Conservation (phyloP, 2,888 invertebrate species). For the Ennomos fuscantarius region DNA sequence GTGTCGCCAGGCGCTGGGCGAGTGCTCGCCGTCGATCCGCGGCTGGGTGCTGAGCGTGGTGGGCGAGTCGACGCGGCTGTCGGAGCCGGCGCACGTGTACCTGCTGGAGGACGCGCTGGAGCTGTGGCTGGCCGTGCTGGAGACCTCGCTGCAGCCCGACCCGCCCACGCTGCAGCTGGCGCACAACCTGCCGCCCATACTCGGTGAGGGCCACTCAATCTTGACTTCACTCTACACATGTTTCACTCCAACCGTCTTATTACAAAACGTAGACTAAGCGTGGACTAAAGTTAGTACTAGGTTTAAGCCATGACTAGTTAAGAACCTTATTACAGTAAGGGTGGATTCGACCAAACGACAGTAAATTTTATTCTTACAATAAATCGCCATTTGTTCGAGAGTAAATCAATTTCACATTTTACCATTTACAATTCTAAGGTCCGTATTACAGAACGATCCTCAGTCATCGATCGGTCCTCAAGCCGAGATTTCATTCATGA, state of each 20-base stretch:
- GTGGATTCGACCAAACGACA: too few species aligned
- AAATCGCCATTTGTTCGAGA: too few species aligned
- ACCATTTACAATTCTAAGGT: too few species aligned
- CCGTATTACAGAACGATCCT: too few species aligned
- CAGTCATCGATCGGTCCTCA: too few species aligned
- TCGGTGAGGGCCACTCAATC: conserved; percentile 81
- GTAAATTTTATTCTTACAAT: too few species aligned
- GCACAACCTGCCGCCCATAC: conserved; percentile 89
- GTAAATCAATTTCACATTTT: too few species aligned
- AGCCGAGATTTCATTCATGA: too few species aligned
- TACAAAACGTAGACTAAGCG: too few species aligned
- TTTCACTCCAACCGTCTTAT: conserved; percentile 3
- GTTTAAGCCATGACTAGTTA: too few species aligned
- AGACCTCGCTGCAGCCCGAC: conserved; percentile 87
- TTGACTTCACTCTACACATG: background rate
- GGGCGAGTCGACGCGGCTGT: conserved; percentile 88
- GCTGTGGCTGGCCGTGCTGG: conserved; percentile 94
- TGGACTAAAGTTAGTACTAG: too few species aligned
- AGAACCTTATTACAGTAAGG: too few species aligned
- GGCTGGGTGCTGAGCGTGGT: conserved; percentile 86
- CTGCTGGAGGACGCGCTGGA: conserved; percentile 96
- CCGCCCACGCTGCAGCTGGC: conserved; percentile 88
- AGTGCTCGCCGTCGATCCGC: conserved; percentile 84
- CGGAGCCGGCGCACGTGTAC: conserved; percentile 93
- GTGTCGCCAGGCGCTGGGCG: conserved; percentile 80